Base-by-base conservation (phyloP, 2,797 vertebrate genomes). In the Urocyon cinereoargenteus region DNA sequence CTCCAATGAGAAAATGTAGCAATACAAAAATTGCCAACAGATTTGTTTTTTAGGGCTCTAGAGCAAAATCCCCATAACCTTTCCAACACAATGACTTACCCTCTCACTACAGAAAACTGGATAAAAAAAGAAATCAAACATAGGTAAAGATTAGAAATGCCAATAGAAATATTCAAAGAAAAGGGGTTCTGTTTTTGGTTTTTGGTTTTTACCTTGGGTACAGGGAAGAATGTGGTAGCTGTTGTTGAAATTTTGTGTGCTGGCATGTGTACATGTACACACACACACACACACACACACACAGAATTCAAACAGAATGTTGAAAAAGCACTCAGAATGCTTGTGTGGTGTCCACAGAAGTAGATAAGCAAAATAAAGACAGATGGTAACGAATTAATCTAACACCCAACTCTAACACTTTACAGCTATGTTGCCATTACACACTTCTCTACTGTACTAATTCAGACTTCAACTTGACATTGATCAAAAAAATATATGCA, bases 301-400 rank as follows among this genome's bases (percentile, higher is more conserved):
- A 94, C 5, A 89, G 7, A 45, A 45, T 45, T 45, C 5, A 85
- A 2, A 34, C 22, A 92, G 49, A 45, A 45, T 68, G 92, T 86
- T 93, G 7, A 16, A 75, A 62, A 95, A 93, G 12, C 45, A 96
- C 72, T 96, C 97, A 78, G 14, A 96, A 83, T 72, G 59, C 2
- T 94, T 75, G n/a, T 91, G 64, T 86, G 13, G 12, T 75, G 3
- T 34, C 72, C 75, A 91, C 57, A 85, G 92, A 90, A 97, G 86
- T 5, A 57, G 16, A 90, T 90, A 81, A 96, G 28, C 75, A 97
- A 98, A 98, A 93, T 92, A 97, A 98, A 98, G 59, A 97, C 55
- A 90, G 79, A 77, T 95, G 92, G 78, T 64, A 96, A 70, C 34
- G 75, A 86, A 97, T 96, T 97, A 98, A 97, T 97, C 93, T 94